These are phyloP conservation scores for Lontra canadensis DNA, from an alignment of 2,113 vertebrate species.

Conservation along the genomic window DNA sequence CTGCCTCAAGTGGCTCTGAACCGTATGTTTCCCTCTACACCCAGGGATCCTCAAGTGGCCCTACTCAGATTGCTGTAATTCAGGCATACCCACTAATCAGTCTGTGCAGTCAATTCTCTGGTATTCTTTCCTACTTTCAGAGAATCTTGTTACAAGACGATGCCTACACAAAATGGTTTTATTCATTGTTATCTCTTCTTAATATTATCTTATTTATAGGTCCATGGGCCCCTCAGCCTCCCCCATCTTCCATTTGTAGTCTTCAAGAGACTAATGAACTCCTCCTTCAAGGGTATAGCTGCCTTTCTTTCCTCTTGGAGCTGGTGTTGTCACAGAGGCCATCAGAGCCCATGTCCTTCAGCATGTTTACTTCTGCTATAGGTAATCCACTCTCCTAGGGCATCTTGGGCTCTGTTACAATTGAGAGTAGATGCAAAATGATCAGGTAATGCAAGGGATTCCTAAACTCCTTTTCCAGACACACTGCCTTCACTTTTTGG, in stretches of 20 bases:
- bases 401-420: background rate
- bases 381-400: background rate
- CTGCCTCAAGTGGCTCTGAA: background rate
- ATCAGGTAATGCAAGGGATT: background rate
- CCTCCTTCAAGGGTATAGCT: background rate
- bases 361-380: background rate
- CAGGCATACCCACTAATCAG: background rate
- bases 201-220: background rate
- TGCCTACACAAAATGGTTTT: background rate
- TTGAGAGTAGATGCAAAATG: background rate
- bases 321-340: background rate
- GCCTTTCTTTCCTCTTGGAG: background rate
- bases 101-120: background rate
- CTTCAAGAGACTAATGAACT: background rate
- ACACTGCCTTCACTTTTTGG: background rate
- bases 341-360: background rate
- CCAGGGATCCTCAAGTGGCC: background rate
- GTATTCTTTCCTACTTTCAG: background rate
- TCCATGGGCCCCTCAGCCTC: background rate
- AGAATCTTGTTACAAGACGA: background rate
- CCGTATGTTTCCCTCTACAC: background rate
- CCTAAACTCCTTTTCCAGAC: background rate
- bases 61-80: slow-evolving; percentile 2
- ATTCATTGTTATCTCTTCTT: background rate
- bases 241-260: background rate